Conservation (phyloP, 2,888 invertebrate genomes). For the Acrocyrtus sp. region DNA sequence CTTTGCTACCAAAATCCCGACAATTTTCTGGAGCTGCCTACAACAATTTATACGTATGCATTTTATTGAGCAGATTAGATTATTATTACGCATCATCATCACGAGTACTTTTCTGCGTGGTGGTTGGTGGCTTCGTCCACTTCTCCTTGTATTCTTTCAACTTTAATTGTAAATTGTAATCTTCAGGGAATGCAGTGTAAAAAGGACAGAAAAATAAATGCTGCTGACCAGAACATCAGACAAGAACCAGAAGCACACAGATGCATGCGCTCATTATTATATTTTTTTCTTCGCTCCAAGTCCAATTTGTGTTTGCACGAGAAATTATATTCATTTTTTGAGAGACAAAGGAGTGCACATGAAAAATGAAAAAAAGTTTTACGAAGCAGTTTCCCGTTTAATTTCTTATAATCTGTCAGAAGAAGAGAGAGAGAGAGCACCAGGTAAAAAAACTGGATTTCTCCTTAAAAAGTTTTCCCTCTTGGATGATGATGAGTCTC, state of each 20-base stretch:
- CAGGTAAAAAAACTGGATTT: constrained; percentile 37
- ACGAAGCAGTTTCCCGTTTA: too few relatives aligned
- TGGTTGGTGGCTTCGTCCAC: background rate
- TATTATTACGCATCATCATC: too few relatives aligned
- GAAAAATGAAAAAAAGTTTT: too few relatives aligned
- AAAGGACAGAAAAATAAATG: too few relatives aligned
- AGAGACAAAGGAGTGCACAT: too few relatives aligned
- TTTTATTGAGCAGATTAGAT: too few relatives aligned
- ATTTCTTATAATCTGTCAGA: constrained; percentile 18
- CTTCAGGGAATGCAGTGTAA: constrained; percentile 39
- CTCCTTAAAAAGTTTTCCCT: too few relatives aligned
- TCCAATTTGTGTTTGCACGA: constrained; percentile 28
- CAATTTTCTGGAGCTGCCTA: constrained; percentile 17
- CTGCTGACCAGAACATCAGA: constrained; percentile 12
- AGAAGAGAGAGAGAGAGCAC: background rate
- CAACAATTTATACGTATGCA: too few relatives aligned
- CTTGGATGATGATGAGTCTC: constrained; percentile 8
- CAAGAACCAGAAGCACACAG: constrained; percentile 28
- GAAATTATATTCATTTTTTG: too few relatives aligned
- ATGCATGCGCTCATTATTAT: constrained; percentile 24
- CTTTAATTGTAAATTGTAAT: constrained; percentile 41
- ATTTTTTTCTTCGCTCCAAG: background rate
- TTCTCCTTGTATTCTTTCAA: constrained; percentile 6
- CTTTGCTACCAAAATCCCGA: constrained; percentile 9
- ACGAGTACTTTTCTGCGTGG: too few relatives aligned